Evolutionary conservation across 1,140 invertebrate genomes (phyloP), one percentile per base, ranked within the genome.

Genomic region (Drosophila nannoptera): DNA sequence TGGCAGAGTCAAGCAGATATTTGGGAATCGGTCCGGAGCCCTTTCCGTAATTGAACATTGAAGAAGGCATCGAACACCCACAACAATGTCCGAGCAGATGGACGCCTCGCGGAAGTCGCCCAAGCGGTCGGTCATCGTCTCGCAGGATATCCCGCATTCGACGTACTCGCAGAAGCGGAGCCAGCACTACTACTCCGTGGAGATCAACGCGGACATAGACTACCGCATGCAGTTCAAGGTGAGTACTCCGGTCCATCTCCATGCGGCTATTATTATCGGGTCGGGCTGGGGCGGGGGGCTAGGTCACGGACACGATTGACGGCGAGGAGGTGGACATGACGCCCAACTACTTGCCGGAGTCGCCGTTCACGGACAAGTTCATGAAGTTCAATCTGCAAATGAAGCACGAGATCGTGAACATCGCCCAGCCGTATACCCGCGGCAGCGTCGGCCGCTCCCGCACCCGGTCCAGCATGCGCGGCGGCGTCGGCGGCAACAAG

Each of bases 401-500:
- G 0, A 40, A 52, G 9, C 40, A 84, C 6, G 64, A 77, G 7
- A 58, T 87, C 36, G 46, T 7, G 0, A 67, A 33, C 32, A 43
- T 75, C 36, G 50, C 31, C 0, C 14, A 55, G 12, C 3, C 55
- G 35, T 31, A 69, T 12, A 11, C 58, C 4, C 36, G 38, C 0
- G 49, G 6, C 8, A 36, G 16, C 7, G 5, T 45, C 7, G 36
- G 36, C 5, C 56, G 64, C 4, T 61, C 69, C 0, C 49, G 71
- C 0, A 86, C 77, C 4, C 71, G 81, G 3, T 73, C 68, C 7
- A 86, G 81, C 35, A 58, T 77, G 43, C 65, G 69, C 2, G 63
- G 62, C 0, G 81, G 81, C 0, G 38, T 86, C 0, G 77, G 81
- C 0, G 69, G 69, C 29, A 86, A 81, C 16, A 84, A 84, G 38